A percentile compares a stretch with the other conserved stretches of the same genome.
Evolutionary conservation across 2,113 vertebrate species (phyloP).

Genomic region (Morone chrysops): DNA sequence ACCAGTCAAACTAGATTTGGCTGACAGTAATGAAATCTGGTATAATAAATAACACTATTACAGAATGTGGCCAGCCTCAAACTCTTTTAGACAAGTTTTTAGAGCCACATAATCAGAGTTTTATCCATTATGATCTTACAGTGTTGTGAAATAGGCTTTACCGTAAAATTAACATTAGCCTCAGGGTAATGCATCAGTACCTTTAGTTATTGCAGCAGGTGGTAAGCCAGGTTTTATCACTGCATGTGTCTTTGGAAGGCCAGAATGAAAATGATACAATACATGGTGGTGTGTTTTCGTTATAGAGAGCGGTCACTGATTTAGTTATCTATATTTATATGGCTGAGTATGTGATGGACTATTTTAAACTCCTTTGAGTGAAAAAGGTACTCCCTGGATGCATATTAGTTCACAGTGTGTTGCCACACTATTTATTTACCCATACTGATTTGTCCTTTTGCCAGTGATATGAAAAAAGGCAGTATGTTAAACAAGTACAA

Average conservation of each 20-base stretch:
- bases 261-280: background rate
- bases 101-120: conserved; percentile 13
- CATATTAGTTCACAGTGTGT: background rate
- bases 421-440: background rate
- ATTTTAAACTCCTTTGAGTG: background rate
- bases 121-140: background rate
- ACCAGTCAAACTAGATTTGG: conserved; percentile 20
- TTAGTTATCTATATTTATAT: too few species aligned
- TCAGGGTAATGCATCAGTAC: background rate
- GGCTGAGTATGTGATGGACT: too few species aligned
- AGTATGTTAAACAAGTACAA: background rate
- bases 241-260: background rate
- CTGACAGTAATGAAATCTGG: conserved; percentile 27
- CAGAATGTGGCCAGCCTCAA: background rate
- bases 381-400: background rate
- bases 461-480: background rate
- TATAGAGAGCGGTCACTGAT: too few species aligned
- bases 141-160: conserved; percentile 7
- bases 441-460: background rate
- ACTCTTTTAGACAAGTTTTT: background rate
- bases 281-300: too few species aligned
- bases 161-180: background rate
- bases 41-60: conserved; percentile 8
- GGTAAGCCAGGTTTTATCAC: too few species aligned
- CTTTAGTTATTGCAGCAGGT: background rate